Base-by-base conservation (phyloP, 2,113 vertebrate genomes). In the Periophthalmodon schlosseri region DNA sequence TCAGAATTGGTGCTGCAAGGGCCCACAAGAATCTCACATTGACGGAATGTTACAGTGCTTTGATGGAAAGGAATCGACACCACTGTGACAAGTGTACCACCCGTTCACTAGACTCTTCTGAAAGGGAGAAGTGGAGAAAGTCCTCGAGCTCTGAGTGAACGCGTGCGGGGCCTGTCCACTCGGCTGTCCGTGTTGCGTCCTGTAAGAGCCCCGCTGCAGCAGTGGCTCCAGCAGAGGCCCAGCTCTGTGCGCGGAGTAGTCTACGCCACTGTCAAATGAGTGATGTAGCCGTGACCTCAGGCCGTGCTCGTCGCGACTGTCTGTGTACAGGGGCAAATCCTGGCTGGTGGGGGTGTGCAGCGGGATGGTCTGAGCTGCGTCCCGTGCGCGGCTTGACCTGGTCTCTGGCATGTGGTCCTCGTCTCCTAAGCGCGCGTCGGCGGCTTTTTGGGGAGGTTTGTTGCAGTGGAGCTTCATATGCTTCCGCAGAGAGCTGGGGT, bases 21-120 rank as follows among this genome's bases (percentile, higher is more conserved):
- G 21, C 12, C 36, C 21, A 49, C 10, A 68, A 39, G 2, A 69
- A 46, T 14, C 74, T 92, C 85, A 90, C 18, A 88, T 78, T 69
- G 87, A 87, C 49, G 86, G 87, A 85, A 92, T 87, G 84, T 84
- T 89, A 71, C 91, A 93, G 3, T 90, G 89, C 81, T 94, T 92
- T 76, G 91, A 73, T 66, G 86, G 84, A 77, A 93, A 93, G 0
- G 89, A 84, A 83, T 94, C 92, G 80, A 91, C 86, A 56, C 87
- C 89, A 52, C 82, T 88, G 80, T 94, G 94, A 74, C 94, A 93
- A 20, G 93, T 94, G 86, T 94, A 94, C 93, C 93, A 95, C 69
- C 93, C 93, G 39, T 94, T 93, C 13, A 93, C 92, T 6, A 94
- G 72, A 49, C 90, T 91, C 72, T 93, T 95, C 82, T 94, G 91